Base-by-base conservation (phyloP, 2,888 invertebrate genomes). In the Athetis lepigone region DNA sequence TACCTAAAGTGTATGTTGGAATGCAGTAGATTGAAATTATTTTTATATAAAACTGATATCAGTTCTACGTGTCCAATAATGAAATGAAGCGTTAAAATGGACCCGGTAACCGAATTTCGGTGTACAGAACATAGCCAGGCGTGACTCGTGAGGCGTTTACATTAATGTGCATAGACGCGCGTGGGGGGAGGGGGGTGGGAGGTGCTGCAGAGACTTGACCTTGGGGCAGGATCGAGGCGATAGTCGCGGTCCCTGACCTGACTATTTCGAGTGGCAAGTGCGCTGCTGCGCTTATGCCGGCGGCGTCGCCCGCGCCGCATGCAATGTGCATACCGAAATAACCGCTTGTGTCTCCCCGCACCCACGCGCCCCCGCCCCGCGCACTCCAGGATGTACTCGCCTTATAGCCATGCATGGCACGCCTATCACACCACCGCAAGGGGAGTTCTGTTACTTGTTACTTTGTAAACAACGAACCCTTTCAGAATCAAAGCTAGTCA, bases 321-420 rank as follows among this genome's bases (percentile, higher is more conserved):
- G 93, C 94, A 95, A 94, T 95, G 94, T 94, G 95, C 94, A 94
- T 95, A 94, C 95, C 93, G 93, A 94, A 95, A 95, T 95, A 95
- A 93, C 92, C 90, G 90, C 90, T 88, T 69, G 88, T 84, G 78
- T 80, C 86, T 86, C 87, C 86, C 87, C 89, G 85, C 89, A 86
- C 85, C 81, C 87, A 75, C 83, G 75, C 85, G 66, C 79, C 77
- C 51, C 74, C 75, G 80, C 74, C 72, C 79, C 79, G 81, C 82
- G 67, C 82, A 21, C 77, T 72, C 85, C 91, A 92, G 92, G 91
- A 92, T 91, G 89, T 87, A 84, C 81, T 85, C 63, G 88, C 85
- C 86, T 88, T 85, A 87, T 86, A 85, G 84, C 85, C 89, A 90
- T 88, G 88, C 87, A 82, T 69, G 88, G 87, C 90, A 90, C 89